Evolutionary conservation across 1,140 invertebrate genomes (phyloP), one percentile per base, ranked within the genome.

Genomic region (Aphaenogaster floridana): DNA sequence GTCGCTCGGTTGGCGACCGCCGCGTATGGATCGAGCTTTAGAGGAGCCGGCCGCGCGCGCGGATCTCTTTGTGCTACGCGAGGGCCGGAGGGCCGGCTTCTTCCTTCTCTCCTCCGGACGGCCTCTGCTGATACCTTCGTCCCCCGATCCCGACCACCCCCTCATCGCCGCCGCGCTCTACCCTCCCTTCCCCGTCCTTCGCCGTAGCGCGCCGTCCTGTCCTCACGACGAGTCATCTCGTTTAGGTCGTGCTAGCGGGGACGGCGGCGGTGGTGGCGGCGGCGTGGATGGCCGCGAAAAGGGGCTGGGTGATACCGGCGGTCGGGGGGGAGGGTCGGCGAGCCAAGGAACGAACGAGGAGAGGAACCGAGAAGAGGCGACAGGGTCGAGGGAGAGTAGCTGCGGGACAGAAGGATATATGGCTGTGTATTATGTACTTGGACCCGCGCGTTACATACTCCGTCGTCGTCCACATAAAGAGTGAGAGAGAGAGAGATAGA

Each of bases 351-450:
- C 86, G 83, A 78, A 72, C 54, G 79, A 57, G 88, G 87, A 89
- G 89, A 90, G 81, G 89, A 90, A 71, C 71, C 86, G 86, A 87
- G 88, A 88, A 88, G 88, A 92, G 88, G 86, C 90, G 89, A 93
- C 92, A 93, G 91, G 85, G 88, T 90, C 89, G 90, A 92, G 90
- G 91, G 89, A 90, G 91, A 92, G 88, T 91, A 91, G 89, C 89
- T 92, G 90, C 92, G 88, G 91, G 88, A 93, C 88, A 89, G 89
- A 89, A 89, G 90, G 90, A 91, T 91, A 91, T 91, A 91, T 88
- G 78, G 72, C 77, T 91, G 89, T 90, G 89, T 91, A 91, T 91
- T 91, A 91, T 86, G 88, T 91, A 89, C 88, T 90, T 72, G 77
- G 71, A 69, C 54, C 63, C 84, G 61, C 59, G 71, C 76, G 83